Evolutionary conservation across 1,140 invertebrate genomes (phyloP).

Genomic region (Trichogramma pretiosum): DNA sequence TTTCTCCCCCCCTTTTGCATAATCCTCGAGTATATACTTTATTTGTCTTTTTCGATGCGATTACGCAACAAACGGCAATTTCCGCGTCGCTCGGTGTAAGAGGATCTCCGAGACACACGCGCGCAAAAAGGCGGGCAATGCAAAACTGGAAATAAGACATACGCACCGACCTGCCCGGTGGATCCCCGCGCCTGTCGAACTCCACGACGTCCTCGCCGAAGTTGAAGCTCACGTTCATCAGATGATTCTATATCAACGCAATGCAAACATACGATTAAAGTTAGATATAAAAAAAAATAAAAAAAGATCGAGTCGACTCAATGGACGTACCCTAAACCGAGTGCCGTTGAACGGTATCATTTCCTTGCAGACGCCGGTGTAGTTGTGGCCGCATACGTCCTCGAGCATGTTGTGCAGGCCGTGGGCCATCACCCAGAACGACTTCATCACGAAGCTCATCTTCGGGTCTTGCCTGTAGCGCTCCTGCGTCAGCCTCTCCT

Average conservation of each 20-base stretch:
- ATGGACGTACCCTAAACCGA: slow-evolving; percentile 42
- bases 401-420: slow-evolving; percentile 52
- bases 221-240: slow-evolving; percentile 70
- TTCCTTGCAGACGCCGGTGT: slow-evolving; percentile 50
- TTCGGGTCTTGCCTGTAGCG: slow-evolving; percentile 64
- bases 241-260: slow-evolving; percentile 53
- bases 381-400: slow-evolving; percentile 42
- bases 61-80: too few species aligned
- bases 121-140: too few species aligned
- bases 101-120: too few species aligned
- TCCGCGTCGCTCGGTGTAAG: too few species aligned
- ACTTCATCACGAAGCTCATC: slow-evolving; percentile 68
- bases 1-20: too few species aligned
- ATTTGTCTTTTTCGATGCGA: too few species aligned
- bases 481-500: slow-evolving; percentile 42
- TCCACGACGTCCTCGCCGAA: slow-evolving; percentile 61
- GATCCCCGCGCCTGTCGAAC: slow-evolving; percentile 77
- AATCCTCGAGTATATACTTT: too few species aligned
- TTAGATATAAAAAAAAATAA: neutral
- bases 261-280: neutral
- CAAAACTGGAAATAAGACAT: slow-evolving; percentile 27
- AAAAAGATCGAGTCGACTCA: neutral
- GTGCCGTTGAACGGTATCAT: slow-evolving; percentile 59
- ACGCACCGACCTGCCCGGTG: slow-evolving; percentile 65
- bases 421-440: slow-evolving; percentile 61